Evolutionary conservation across 2,888 invertebrate species (phyloP).

Genomic region (Ophion slaviceki): DNA sequence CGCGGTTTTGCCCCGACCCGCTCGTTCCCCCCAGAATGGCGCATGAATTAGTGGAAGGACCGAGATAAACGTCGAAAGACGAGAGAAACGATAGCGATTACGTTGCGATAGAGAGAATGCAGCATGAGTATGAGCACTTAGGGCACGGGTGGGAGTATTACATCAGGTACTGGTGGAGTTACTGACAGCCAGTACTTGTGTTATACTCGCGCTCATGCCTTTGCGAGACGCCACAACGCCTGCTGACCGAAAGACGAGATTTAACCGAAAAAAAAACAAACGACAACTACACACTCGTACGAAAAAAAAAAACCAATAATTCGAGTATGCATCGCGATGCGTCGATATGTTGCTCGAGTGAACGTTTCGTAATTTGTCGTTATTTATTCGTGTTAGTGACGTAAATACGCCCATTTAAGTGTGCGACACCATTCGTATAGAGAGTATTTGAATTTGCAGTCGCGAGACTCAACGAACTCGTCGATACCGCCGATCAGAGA

Average conservation of each 20-base stretch:
- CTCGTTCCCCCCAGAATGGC: slow-evolving; percentile 44
- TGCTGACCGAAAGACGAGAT: slow-evolving; percentile 69
- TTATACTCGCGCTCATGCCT: slow-evolving; percentile 91
- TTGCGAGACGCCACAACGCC: slow-evolving; percentile 77
- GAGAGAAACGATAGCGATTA: slow-evolving; percentile 26
- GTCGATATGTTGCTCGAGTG: slow-evolving; percentile 43
- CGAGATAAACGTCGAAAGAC: background rate
- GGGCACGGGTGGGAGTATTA: slow-evolving; percentile 96
- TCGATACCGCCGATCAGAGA: slow-evolving; percentile 89
- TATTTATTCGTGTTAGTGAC: slow-evolving; percentile 3
- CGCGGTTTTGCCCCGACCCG: slow-evolving; percentile 9
- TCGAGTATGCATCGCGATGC: slow-evolving; percentile 34
- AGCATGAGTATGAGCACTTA: slow-evolving; percentile 79
- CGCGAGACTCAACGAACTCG: slow-evolving; percentile 89
- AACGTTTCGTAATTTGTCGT: slow-evolving; percentile 68
- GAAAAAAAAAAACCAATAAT: background rate
- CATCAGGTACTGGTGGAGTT: slow-evolving; percentile 98
- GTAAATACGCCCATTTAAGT: background rate
- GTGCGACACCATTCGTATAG: background rate
- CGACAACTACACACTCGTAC: slow-evolving; percentile 19
- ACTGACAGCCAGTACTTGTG: slow-evolving; percentile 93
- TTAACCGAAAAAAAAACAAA: slow-evolving; percentile 1
- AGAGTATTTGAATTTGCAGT: slow-evolving; percentile 85
- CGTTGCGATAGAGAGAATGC: slow-evolving; percentile 80
- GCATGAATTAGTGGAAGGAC: slow-evolving; percentile 63